A percentile compares a stretch with the other conserved stretches of the same genome.
Evolutionary conservation across 2,797 vertebrate species (phyloP).

Genomic region (Pogonophryne albipinna): DNA sequence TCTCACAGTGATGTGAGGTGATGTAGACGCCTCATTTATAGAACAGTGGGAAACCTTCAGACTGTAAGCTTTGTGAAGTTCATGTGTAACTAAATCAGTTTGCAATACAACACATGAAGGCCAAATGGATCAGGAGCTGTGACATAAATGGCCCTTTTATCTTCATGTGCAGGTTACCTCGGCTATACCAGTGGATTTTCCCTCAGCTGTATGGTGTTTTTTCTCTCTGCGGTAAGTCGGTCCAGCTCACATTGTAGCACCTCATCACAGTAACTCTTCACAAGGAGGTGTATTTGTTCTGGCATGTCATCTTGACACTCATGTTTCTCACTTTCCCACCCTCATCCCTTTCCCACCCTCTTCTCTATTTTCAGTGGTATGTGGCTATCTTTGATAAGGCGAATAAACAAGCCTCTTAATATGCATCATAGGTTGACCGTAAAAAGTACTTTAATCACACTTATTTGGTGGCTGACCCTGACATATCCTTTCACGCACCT

Average conservation of each 20-base stretch:
- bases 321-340: slow-evolving; percentile 40
- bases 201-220: slow-evolving; percentile 99
- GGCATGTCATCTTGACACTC: slow-evolving; percentile 45
- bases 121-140: background rate
- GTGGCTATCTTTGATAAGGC: slow-evolving; percentile 43
- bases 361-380: slow-evolving; percentile 45
- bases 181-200: slow-evolving; percentile 98
- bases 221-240: slow-evolving; percentile 92
- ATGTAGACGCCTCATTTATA: slow-evolving; percentile 7
- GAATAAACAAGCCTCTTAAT: slow-evolving; percentile 37
- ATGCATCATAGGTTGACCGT: slow-evolving; percentile 50
- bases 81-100: slow-evolving; percentile 18
- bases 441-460: slow-evolving; percentile 37
- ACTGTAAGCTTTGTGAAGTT: slow-evolving; percentile 6
- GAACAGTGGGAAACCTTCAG: background rate
- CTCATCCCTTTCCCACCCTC: slow-evolving; percentile 43
- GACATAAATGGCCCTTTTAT: slow-evolving; percentile 6
- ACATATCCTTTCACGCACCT: background rate
- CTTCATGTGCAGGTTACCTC: slow-evolving; percentile 90
- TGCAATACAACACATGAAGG: background rate
- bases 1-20: slow-evolving; percentile 3
- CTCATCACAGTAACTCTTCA: slow-evolving; percentile 34
- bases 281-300: slow-evolving; percentile 45
- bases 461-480: slow-evolving; percentile 41
- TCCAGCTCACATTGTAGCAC: slow-evolving; percentile 31